Percentiles rank a stretch among this genome's conserved stretches.
Evolutionary conservation across 1,140 invertebrate species (phyloP).

Genomic region (Cheumatopsyche charites): DNA sequence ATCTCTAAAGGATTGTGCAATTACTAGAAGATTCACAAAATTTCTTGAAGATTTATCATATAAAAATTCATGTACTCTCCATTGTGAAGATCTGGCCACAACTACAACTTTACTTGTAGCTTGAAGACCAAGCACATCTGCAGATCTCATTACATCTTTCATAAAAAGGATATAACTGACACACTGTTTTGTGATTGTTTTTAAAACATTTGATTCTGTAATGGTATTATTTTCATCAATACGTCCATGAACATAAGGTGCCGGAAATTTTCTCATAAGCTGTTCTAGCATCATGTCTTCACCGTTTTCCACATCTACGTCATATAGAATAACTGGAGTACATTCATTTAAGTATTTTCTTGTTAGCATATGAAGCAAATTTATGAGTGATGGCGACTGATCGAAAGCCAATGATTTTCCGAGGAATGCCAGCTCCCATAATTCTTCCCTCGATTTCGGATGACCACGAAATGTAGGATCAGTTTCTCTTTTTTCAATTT

Average conservation of each 20-base stretch:
- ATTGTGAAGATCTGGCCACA: constrained; percentile 69
- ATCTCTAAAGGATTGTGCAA: constrained; percentile 64
- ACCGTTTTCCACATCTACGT: constrained; percentile 61
- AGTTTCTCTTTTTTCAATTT: constrained; percentile 50
- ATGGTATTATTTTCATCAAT: constrained; percentile 58
- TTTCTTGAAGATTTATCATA: constrained; percentile 63
- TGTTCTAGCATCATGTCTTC: constrained; percentile 63
- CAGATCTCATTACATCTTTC: constrained; percentile 64
- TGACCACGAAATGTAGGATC: constrained; percentile 62
- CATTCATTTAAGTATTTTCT: constrained; percentile 65
- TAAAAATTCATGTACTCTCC: constrained; percentile 73
- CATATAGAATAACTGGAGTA: constrained; percentile 68
- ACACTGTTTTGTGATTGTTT: constrained; percentile 58
- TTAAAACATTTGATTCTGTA: constrained; percentile 53
- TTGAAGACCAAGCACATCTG: constrained; percentile 65
- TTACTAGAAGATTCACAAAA: constrained; percentile 71
- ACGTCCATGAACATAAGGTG: constrained; percentile 65
- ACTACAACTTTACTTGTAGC: constrained; percentile 66
- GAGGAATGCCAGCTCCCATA: constrained; percentile 60
- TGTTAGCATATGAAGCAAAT: constrained; percentile 63
- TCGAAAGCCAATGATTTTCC: constrained; percentile 54
- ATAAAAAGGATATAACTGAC: constrained; percentile 70
- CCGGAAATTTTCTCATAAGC: constrained; percentile 64
- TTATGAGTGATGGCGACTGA: constrained; percentile 62
- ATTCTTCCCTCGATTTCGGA: constrained; percentile 62